Conservation (phyloP, 2,888 invertebrate genomes). For the Flexamia atlantica region DNA sequence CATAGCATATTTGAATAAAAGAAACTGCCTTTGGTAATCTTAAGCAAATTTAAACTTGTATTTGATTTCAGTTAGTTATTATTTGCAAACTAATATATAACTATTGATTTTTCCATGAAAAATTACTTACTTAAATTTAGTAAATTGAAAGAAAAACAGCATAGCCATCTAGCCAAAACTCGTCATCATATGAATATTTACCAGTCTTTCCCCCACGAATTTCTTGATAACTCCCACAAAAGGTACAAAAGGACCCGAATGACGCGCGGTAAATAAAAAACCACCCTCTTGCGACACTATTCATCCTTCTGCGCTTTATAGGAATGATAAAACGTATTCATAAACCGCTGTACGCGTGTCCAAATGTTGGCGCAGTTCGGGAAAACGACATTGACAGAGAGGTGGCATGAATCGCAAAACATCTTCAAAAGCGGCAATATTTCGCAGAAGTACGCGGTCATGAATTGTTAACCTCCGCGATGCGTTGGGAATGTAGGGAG, state of each 20-base stretch:
- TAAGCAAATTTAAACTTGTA: too few species aligned
- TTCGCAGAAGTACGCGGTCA: neutral
- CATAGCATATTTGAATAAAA: too few species aligned
- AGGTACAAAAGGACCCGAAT: neutral
- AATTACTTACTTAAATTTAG: too few species aligned
- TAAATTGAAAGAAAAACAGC: too few species aligned
- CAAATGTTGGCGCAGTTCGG: conserved; percentile 13
- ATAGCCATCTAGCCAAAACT: too few species aligned
- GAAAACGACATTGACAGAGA: neutral
- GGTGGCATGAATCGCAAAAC: neutral
- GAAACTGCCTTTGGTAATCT: too few species aligned
- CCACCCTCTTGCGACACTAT: neutral
- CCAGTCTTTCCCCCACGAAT: too few species aligned
- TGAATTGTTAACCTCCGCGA: conserved; percentile 11
- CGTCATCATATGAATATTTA: too few species aligned
- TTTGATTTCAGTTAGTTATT: too few species aligned
- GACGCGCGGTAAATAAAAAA: neutral
- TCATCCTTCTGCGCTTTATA: neutral
- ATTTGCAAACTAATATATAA: too few species aligned
- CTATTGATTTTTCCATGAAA: too few species aligned
- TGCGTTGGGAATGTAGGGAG: neutral
- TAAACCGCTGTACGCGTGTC: neutral
- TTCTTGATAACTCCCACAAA: neutral
- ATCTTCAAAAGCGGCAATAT: conserved; percentile 30
- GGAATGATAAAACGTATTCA: neutral